These are phyloP conservation scores for Megalops atlanticus DNA, from an alignment of 2,113 vertebrate species.

Conservation along the genomic window DNA sequence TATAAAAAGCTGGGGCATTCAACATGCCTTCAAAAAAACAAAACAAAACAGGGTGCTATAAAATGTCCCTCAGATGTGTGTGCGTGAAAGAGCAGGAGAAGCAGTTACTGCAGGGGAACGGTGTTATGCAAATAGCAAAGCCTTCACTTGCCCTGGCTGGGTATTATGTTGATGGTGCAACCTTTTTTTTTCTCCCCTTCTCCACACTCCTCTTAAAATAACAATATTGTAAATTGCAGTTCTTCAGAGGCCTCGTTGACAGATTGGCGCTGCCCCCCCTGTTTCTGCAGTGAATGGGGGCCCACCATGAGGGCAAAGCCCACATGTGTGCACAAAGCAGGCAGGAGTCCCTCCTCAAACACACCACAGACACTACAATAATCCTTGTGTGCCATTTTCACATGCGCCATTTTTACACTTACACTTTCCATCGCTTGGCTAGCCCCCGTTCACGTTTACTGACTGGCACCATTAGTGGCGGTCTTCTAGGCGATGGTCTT, in stretches of 20 bases:
- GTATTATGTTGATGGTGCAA: neutral
- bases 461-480: slow-evolving; percentile 1
- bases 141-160: neutral
- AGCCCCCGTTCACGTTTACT: neutral
- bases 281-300: slow-evolving; percentile 1
- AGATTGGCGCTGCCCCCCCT: slow-evolving; percentile 12
- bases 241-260: slow-evolving; percentile 6
- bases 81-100: slow-evolving; percentile 15
- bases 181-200: neutral
- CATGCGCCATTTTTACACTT: neutral
- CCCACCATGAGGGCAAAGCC: slow-evolving; percentile 9
- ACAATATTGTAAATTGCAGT: slow-evolving; percentile 6
- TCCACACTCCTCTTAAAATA: slow-evolving; percentile 15
- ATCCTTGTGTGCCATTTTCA: slow-evolving; percentile 3
- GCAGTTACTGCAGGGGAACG: neutral
- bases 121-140: slow-evolving; percentile 1
- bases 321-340: slow-evolving; percentile 17
- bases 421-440: neutral
- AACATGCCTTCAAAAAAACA: slow-evolving; percentile 47
- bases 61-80: slow-evolving; percentile 52
- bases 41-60: slow-evolving; percentile 40
- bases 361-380: neutral
- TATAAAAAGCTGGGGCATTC: slow-evolving; percentile 74
- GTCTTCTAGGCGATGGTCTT: neutral
- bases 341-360: neutral